phyloP scores from a whole-genome alignment of 2,797 vertebrate species.

The Mus spretus region DNA sequence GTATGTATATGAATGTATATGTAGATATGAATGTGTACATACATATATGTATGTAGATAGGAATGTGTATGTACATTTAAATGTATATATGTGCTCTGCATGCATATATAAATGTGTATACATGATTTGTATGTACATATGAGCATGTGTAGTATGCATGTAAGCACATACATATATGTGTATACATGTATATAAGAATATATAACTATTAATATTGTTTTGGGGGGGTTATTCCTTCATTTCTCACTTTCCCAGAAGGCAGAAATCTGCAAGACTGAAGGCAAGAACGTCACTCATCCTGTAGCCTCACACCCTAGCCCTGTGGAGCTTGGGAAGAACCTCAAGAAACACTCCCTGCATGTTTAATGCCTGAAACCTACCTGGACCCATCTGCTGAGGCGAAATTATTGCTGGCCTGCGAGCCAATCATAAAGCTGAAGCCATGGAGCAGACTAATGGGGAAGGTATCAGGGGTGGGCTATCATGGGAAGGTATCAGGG shows the following conservation, averaged over 20 bases:
- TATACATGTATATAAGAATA: background rate
- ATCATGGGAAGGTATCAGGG: too few species aligned
- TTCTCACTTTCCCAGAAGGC: background rate
- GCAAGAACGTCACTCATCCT: accelerated
- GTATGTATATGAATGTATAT: too few species aligned
- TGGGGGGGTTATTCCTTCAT: background rate
- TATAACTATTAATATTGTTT: background rate
- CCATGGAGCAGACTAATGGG: accelerated
- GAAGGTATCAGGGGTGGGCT: too few species aligned
- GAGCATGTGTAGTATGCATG: background rate
- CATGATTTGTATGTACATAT: background rate
- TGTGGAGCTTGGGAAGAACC: accelerated
- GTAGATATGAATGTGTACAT: too few species aligned
- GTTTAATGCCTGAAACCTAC: too few species aligned
- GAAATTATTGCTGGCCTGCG: background rate
- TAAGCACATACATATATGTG: background rate
- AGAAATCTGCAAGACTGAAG: background rate
- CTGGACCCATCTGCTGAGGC: accelerated
- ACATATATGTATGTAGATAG: too few species aligned
- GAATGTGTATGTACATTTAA: background rate
- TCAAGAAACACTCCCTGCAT: accelerated
- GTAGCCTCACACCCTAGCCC: background rate
- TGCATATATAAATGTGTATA: background rate
- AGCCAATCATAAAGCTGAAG: background rate
- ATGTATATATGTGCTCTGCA: background rate